Percentiles rank a stretch among this genome's conserved stretches.
These are phyloP conservation scores for Papilio gigon DNA, from an alignment of 2,888 invertebrate genomes.

Conservation along the genomic window DNA sequence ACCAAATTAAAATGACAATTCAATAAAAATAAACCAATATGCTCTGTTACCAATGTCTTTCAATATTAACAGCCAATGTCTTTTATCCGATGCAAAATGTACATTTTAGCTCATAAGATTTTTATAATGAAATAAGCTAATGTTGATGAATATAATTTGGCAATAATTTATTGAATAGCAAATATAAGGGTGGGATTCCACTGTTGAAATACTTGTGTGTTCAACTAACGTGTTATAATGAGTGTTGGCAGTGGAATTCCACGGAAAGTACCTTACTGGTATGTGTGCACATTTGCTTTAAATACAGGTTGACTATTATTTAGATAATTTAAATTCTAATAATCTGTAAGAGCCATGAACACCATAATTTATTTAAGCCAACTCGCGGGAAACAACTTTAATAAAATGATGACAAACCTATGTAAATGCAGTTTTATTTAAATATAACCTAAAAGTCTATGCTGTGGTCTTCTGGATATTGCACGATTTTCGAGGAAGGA, in stretches of 20 bases:
- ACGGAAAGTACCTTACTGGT: not conserved
- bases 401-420: conserved; percentile 62
- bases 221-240: too few relatives aligned
- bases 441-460: not conserved
- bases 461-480: not conserved
- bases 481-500: too few relatives aligned
- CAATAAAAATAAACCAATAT: conserved; percentile 16
- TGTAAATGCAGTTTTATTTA: conserved; percentile 27
- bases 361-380: conserved; percentile 55
- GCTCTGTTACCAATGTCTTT: conserved; percentile 20
- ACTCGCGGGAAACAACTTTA: conserved; percentile 53
- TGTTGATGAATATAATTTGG: conserved; percentile 1
- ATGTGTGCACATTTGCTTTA: conserved; percentile 2
- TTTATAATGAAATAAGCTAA: conserved; percentile 25
- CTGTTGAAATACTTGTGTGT: not conserved
- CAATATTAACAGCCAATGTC: conserved; percentile 15
- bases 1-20: not conserved
- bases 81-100: conserved; percentile 19
- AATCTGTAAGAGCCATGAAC: conserved; percentile 64
- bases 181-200: conserved; percentile 3
- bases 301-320: conserved; percentile 2
- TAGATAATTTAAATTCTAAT: conserved; percentile 52
- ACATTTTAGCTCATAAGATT: conserved; percentile 28
- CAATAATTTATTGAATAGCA: conserved; percentile 34
- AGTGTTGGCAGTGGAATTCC: not conserved